Base-by-base conservation (phyloP, 2,113 vertebrate species). In the Boulengeromyrus knoepffleri region DNA sequence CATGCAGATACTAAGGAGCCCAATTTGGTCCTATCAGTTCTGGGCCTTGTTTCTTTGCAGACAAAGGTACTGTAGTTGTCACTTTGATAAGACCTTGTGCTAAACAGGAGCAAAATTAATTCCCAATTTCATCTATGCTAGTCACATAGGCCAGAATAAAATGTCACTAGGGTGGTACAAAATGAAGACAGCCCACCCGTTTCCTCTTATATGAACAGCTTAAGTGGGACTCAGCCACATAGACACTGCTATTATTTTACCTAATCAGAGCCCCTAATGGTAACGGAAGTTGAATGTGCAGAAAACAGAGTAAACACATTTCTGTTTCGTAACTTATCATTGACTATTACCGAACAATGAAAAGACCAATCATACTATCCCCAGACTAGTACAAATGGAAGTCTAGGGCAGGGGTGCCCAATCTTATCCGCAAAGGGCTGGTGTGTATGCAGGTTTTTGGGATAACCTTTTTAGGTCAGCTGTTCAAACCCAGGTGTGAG, bases 91-190 rank as follows among this genome's bases (percentile, higher is more conserved):
- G 94, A 95, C 92, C 93, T 70, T 39, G 24, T 89, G 92, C 94
- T 95, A 96, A 96, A 94, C 92, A 95, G 94, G 90, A 93, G 95
- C 93, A 91, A 96, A 96, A 97, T 96, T 92, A 95, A 97, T 96
- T 96, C 93, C 92, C 96, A 95, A 97, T 96, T 96, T 95, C 93
- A 95, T 92, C 95, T 95, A 94, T 95, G 95, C 96, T 94, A 95
- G 92, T 95, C 92, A 93, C 95, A 91, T 96, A 95, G 94, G 93
- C 95, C 93, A 94, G 95, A 96, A 95, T 96, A 93, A 97, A 95
- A 96, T 96, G 96, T 95, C 96, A 96, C 96, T 93, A 96, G 92
- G 95, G 95, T 95, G 95, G 95, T 94, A 94, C 94, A 94, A 96
- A 93, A 93, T 92, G 92, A 91, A 85, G 74, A 91, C 89, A 94